These are phyloP conservation scores for Sternotherus odoratus DNA, from an alignment of 2,797 vertebrate species.

Conservation along the genomic window DNA sequence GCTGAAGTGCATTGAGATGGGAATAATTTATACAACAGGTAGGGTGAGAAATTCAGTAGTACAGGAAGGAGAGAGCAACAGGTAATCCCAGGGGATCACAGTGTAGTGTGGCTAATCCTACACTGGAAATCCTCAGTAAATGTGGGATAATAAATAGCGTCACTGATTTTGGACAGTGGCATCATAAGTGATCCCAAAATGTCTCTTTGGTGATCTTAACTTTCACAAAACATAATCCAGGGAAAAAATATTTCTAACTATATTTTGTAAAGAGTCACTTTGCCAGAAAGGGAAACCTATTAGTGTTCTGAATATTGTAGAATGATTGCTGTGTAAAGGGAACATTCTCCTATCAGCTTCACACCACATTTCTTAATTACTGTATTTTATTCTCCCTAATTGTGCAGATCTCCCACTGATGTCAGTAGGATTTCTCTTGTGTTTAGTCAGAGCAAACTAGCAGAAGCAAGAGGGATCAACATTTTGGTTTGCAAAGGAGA, in stretches of 20 bases:
- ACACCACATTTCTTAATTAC: neutral
- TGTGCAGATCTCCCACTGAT: accelerated
- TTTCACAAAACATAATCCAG: neutral
- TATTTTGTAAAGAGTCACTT: neutral
- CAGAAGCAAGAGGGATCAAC: accelerated
- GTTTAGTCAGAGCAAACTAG: neutral
- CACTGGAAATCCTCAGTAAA: neutral
- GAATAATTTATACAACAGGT: neutral
- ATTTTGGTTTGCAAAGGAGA: neutral
- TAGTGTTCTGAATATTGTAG: neutral
- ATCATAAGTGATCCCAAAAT: conserved; percentile 6
- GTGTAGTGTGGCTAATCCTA: neutral
- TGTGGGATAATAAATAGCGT: neutral
- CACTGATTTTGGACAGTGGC: neutral
- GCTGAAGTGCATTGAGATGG: conserved; percentile 13
- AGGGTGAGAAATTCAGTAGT: conserved; percentile 28
- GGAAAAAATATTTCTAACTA: neutral
- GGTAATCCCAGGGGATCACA: neutral
- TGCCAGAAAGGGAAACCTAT: neutral
- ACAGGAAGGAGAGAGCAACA: neutral
- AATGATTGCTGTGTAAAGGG: neutral
- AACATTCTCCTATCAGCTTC: neutral
- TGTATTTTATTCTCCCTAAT: neutral
- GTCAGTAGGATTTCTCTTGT: neutral
- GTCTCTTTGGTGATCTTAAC: neutral